Percentiles rank a stretch among this genome's conserved stretches.
Conservation (phyloP, 2,888 invertebrate genomes). For the Hanleya hanleyi region DNA sequence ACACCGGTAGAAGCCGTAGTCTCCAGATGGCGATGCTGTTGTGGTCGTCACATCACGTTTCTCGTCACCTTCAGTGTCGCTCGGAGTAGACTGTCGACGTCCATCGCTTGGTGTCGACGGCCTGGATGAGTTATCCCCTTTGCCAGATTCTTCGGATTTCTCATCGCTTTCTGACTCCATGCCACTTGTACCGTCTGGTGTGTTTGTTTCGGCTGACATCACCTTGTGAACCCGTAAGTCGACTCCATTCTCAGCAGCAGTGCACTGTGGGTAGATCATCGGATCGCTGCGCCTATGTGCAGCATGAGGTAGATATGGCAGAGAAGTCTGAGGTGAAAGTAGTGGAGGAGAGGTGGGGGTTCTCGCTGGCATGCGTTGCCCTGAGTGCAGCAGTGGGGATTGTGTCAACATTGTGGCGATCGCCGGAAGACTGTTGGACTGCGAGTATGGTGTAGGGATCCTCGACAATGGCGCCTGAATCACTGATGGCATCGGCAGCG, state of each 20-base stretch:
- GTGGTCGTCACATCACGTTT: conserved; percentile 62
- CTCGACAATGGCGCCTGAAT: neutral
- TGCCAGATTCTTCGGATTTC: conserved; percentile 5
- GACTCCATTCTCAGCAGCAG: conserved; percentile 6
- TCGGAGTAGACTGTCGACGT: neutral
- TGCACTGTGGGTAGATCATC: neutral
- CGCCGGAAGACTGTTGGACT: neutral
- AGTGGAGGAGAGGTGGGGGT: neutral
- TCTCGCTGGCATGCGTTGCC: neutral
- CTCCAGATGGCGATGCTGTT: conserved; percentile 54
- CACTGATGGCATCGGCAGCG: neutral
- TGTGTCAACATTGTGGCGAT: neutral
- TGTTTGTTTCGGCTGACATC: neutral
- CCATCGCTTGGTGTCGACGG: neutral
- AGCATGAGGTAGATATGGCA: conserved; percentile 17
- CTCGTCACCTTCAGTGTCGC: conserved; percentile 53
- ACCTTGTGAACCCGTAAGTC: neutral
- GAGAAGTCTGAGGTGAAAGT: neutral
- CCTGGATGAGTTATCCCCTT: neutral
- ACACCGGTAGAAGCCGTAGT: conserved; percentile 64
- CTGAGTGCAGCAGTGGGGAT: neutral
- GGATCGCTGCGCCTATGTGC: conserved; percentile 7
- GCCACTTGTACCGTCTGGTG: neutral
- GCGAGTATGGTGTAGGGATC: neutral
- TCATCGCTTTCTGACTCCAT: conserved; percentile 8